A percentile compares a stretch with the other conserved stretches of the same genome.
Evolutionary conservation across 1,140 invertebrate species (phyloP).

Genomic region (Schlechtendalia chinensis): DNA sequence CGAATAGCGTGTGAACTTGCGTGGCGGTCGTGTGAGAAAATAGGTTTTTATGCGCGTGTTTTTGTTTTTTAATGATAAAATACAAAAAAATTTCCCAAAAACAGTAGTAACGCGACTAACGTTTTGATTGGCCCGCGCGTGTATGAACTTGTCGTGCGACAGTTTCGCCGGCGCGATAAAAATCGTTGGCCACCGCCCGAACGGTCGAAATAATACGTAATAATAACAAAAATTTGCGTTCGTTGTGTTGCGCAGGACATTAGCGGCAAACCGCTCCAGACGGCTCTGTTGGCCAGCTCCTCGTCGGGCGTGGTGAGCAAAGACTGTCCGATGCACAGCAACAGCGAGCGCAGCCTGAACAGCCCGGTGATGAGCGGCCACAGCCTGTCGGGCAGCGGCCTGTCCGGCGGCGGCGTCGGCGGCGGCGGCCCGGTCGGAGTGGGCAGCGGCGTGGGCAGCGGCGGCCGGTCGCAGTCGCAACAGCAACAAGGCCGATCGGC

Average conservation of each 20-base stretch:
- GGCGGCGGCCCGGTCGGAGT: constrained; percentile 77
- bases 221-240: too few species aligned
- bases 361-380: constrained; percentile 87
- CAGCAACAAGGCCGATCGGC: constrained; percentile 68
- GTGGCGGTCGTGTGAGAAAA: too few species aligned
- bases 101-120: too few species aligned
- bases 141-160: too few species aligned
- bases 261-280: constrained; percentile 86
- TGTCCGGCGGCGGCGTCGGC: constrained; percentile 75
- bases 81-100: too few species aligned
- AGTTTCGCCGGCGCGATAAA: too few species aligned
- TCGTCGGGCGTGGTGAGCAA: constrained; percentile 80
- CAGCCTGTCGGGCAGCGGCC: constrained; percentile 74
- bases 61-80: too few species aligned
- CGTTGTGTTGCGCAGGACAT: constrained; percentile 70
- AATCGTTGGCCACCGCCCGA: too few species aligned
- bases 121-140: too few species aligned
- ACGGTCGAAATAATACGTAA: too few species aligned
- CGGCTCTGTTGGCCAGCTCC: constrained; percentile 80
- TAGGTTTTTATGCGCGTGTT: too few species aligned
- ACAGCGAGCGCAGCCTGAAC: constrained; percentile 84
- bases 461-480: constrained; percentile 63
- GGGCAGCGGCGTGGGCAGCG: constrained; percentile 75
- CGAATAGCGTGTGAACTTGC: too few species aligned
- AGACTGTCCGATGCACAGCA: constrained; percentile 78